Conservation (phyloP, 2,113 vertebrate species). For the Abramis brama region DNA sequence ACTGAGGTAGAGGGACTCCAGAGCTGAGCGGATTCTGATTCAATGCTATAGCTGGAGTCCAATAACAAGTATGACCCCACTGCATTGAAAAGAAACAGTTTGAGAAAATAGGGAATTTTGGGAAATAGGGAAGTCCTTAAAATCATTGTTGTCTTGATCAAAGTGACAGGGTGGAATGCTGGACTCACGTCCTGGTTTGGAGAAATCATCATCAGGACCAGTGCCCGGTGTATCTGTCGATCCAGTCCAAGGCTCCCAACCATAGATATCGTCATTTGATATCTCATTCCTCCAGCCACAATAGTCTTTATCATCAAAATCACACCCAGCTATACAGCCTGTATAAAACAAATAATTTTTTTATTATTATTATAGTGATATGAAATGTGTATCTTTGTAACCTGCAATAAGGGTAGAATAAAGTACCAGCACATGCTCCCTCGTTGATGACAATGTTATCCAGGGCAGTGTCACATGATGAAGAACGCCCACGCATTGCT, state of each 20-base stretch:
- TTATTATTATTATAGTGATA: not conserved
- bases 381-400: conserved; percentile 2
- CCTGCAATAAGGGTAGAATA: not conserved
- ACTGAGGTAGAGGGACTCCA: conserved; percentile 68
- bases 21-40: conserved; percentile 66
- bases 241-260: conserved; percentile 66
- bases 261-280: conserved; percentile 9
- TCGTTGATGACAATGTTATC: conserved; percentile 80
- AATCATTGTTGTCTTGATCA: not conserved
- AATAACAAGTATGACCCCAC: conserved; percentile 80
- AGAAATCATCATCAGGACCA: conserved; percentile 82
- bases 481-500: conserved; percentile 64
- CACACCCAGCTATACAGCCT: conserved; percentile 77
- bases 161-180: not conserved
- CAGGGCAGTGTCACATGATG: conserved; percentile 75
- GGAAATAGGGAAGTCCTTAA: not conserved
- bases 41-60: conserved; percentile 59
- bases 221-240: conserved; percentile 59
- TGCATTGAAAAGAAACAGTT: conserved; percentile 54
- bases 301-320: conserved; percentile 72
- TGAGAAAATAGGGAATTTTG: not conserved
- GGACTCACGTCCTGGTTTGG: conserved; percentile 79
- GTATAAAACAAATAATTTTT: conserved; percentile 20
- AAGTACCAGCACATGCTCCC: conserved; percentile 73
- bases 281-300: conserved; percentile 74